These are phyloP conservation scores for Xiphorhynchus elegans DNA, from an alignment of 2,113 vertebrate species.

Conservation along the genomic window DNA sequence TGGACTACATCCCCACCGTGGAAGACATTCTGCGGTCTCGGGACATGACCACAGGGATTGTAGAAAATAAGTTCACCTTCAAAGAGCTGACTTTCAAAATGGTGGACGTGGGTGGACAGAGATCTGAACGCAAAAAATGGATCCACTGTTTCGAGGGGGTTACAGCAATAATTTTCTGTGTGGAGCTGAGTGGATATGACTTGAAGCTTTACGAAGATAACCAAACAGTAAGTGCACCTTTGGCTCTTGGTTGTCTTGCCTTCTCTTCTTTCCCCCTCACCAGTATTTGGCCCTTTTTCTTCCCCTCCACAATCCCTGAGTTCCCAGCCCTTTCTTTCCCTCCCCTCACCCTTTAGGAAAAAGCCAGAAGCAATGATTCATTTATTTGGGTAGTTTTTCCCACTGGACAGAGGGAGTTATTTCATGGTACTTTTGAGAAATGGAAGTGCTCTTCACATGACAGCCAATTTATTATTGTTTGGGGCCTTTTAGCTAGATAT, in stretches of 20 bases:
- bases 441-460: background rate
- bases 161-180: conserved; percentile 99
- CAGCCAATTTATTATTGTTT: background rate
- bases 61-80: conserved; percentile 99
- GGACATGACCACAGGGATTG: conserved; percentile 99
- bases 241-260: background rate
- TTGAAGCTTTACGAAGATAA: conserved; percentile 99
- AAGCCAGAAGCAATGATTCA: background rate
- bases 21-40: conserved; percentile 98
- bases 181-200: conserved; percentile 98
- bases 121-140: conserved; percentile 99
- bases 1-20: conserved; percentile 95
- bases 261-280: background rate
- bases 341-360: background rate
- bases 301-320: background rate
- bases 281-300: background rate
- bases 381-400: background rate
- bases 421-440: background rate
- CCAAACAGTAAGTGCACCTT: conserved; percentile 87
- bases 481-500: background rate
- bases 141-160: conserved; percentile 99
- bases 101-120: conserved; percentile 98
- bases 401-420: background rate
- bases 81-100: conserved; percentile 99
- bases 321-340: background rate